Conservation (phyloP, 2,797 vertebrate genomes). For the Hyperoplus immaculatus region DNA sequence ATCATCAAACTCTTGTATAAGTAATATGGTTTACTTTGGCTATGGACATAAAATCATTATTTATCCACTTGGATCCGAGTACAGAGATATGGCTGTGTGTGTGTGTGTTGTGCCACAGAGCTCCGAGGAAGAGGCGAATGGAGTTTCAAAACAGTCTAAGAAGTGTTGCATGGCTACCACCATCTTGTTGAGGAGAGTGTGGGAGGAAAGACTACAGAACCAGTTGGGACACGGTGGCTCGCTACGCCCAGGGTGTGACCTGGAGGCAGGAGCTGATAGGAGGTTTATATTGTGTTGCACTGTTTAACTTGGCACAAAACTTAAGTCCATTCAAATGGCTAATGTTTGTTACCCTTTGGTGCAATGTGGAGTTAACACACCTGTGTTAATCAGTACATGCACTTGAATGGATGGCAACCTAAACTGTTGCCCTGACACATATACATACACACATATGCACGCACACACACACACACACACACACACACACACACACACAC, state of each 20-base stretch:
- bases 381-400: slow-evolving; percentile 36
- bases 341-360: slow-evolving; percentile 24
- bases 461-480: no score
- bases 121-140: slow-evolving; percentile 39
- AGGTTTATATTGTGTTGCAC: slow-evolving; percentile 57
- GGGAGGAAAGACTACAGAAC: slow-evolving; percentile 77
- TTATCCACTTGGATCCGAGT: slow-evolving; percentile 31
- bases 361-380: slow-evolving; percentile 31
- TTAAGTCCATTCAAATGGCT: slow-evolving; percentile 43
- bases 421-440: slow-evolving; percentile 38
- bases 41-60: slow-evolving; percentile 46
- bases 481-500: no score
- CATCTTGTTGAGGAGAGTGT: slow-evolving; percentile 56
- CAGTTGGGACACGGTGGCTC: slow-evolving; percentile 75
- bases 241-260: slow-evolving; percentile 79
- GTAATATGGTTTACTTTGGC: slow-evolving; percentile 60
- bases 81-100: slow-evolving; percentile 19
- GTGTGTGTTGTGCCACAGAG: slow-evolving; percentile 12
- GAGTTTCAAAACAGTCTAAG: slow-evolving; percentile 55
- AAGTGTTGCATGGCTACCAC: slow-evolving; percentile 50
- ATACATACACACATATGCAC: not conserved
- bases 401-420: slow-evolving; percentile 32
- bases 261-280: slow-evolving; percentile 58
- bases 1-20: slow-evolving; percentile 45
- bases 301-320: slow-evolving; percentile 77